Percentiles rank a stretch among this genome's conserved stretches.
These are phyloP conservation scores for Trichomalopsis sarcophagae DNA, from an alignment of 1,140 invertebrate species.

Conservation along the genomic window DNA sequence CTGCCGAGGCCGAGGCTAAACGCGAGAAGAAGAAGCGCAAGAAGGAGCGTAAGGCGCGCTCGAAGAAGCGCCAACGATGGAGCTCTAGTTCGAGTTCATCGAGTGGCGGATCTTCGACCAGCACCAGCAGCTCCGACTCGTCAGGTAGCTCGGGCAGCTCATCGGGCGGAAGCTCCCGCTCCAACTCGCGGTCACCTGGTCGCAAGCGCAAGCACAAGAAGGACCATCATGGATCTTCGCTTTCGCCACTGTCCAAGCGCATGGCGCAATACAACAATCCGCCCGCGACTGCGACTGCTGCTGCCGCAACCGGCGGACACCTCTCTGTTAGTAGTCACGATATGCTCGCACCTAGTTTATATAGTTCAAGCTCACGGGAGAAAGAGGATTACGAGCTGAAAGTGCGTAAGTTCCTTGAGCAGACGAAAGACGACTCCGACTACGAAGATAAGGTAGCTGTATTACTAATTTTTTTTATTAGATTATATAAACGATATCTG, in stretches of 20 bases:
- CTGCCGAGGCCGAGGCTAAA: conserved; percentile 72
- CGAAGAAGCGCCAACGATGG: conserved; percentile 81
- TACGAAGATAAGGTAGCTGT: conserved; percentile 82
- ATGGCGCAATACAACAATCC: conserved; percentile 79
- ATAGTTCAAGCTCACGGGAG: conserved; percentile 68
- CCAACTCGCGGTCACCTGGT: conserved; percentile 75
- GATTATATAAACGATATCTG: not conserved
- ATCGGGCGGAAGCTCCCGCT: conserved; percentile 80
- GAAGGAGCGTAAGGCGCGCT: conserved; percentile 82
- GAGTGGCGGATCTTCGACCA: conserved; percentile 74
- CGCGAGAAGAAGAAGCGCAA: conserved; percentile 85
- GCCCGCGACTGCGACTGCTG: conserved; percentile 68
- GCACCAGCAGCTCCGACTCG: conserved; percentile 77
- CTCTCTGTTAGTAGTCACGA: conserved; percentile 60
- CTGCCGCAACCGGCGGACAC: not conserved
- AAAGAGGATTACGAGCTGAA: conserved; percentile 82
- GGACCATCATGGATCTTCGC: conserved; percentile 80
- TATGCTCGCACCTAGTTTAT: conserved; percentile 77
- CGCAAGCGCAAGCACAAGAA: conserved; percentile 81
- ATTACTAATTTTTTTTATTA: conserved; percentile 15
- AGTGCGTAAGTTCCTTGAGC: conserved; percentile 84
- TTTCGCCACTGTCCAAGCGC: conserved; percentile 86
- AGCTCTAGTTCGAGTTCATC: conserved; percentile 78
- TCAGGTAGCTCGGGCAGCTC: conserved; percentile 74
- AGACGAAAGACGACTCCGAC: conserved; percentile 88